Evolutionary conservation across 2,113 vertebrate genomes (phyloP), one percentile per base, ranked within the genome.

Genomic region (Cheilinus undulatus): DNA sequence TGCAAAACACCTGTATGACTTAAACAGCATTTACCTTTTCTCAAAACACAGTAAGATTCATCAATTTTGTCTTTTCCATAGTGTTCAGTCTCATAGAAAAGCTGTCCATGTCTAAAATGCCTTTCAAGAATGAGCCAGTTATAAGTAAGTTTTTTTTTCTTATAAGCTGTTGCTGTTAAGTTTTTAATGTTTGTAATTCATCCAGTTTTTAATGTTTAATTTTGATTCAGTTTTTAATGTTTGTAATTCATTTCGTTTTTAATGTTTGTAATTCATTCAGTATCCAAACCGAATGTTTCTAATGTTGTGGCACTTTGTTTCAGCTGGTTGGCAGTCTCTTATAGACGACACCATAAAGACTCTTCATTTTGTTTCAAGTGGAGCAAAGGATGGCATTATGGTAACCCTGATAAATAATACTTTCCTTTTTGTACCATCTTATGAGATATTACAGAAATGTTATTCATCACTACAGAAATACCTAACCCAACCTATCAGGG

Each of bases 51-150:
- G 40, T 42, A 19, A 6, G 19, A 4, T 14, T 42, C 40, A 19
- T 17, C 40, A 42, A 17, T 23, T n/a, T 28, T 2, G 20, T 38
- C 85, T 78, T 42, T 57, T 60, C 46, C 65, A 11, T 86, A 99
- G 97, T 99, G 50, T 98, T 96, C 58, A 1, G 77, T 52, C 92
- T 99, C 36, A 96, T 99, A 84, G 94, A 98, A 80, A 98, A 96
- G 65, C 57, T 97, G 76, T 97, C 96, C 0, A 87, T 95, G n/a
- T 97, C 97, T 74, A 95, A 93, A 91, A 93, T 99, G 93, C 96
- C 97, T 0, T 96, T 96, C 68, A 93, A 87, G 86, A 94, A 91
- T 5, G 93, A 97, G 30, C 82, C 94, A 0, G 42, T 97, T 4
- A 94, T 98, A 0, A 79, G 98, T 99, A 92, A 90, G 92, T 87